Base-by-base conservation (phyloP, 2,113 vertebrate species). In the Leptodactylus fuscus region DNA sequence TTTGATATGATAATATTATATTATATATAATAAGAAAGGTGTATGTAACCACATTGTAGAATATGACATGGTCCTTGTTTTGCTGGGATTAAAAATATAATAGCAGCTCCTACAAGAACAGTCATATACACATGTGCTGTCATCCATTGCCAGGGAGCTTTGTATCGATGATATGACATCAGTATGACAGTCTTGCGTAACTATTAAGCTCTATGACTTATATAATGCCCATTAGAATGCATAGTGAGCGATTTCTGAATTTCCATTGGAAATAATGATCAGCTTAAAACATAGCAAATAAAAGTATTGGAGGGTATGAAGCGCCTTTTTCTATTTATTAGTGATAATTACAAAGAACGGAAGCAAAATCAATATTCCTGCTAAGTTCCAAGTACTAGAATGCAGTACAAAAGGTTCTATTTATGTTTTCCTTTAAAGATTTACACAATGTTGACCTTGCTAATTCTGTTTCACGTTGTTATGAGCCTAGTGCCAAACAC, bases 351-450 rank as follows among this genome's bases (percentile, higher is more conserved):
- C 73, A 76, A 29, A 75, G n/a, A 75, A 44, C 20, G 2, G 16
- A 75, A 18, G 24, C 16, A 32, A 76, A 77, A 53, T 77, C 48
- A 51, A 77, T 77, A 51, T 18, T 51, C 9, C 15, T 67, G 87
- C 53, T 87, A 83, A 86, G 90, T 83, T 87, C 88, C 88, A 87
- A 81, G 85, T 82, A 88, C 83, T 87, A 88, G 87, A 92, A 89
- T 90, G 32, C 88, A 85, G 81, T 90, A 89, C 90, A 87, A 92
- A 92, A 92, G 89, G 88, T 93, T 95, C 93, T 88, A 73, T 95
- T 95, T 94, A 90, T 91, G 88, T 90, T 94, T 94, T 94, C 91
- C 91, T 93, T 92, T 92, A 94, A 94, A 94, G 88, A 87, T 91
- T 92, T 91, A 92, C 90, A 91, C 88, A 89, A 90, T 88, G 92